Base-by-base conservation (phyloP, 1,140 invertebrate genomes). In the Drosophila rhopaloa region DNA sequence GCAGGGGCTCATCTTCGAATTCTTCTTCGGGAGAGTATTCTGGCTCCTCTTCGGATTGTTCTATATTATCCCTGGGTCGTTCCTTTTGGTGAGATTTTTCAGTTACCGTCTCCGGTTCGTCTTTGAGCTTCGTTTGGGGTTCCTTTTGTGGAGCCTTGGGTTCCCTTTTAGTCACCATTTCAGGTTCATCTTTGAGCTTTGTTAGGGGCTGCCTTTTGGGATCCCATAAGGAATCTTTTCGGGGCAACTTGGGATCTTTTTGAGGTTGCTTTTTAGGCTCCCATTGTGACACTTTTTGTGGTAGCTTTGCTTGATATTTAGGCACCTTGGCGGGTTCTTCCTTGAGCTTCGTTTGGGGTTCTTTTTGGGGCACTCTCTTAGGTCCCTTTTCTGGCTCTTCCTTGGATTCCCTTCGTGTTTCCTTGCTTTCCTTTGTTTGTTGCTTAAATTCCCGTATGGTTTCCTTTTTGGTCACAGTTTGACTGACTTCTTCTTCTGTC, bases 1-100 rank as follows among this genome's bases (percentile, higher is more conserved):
- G 90, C 29, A 79, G 55, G 1, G 81, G 71, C 8, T 91, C 86
- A 5, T 86, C 79, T 0, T 75, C 72, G 4, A 80, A 60, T 5
- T 74, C 57, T 35, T 74, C 59, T 10, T 56, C 71, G 13, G 47
- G 51, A 41, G 67, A 71, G 7, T 46, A 19, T 0, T 48, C 40
- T 0, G 10, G 27, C 16, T 76, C 73, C 7, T 76, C 62, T 9
- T 66, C 61, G 4, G 61, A 32, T n/a, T 54, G 65, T 13, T 41
- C 66, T 1, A 27, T 32, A 4, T 46, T 29, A 8, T 35, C 29
- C 16, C 27, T 65, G 6, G 19, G 65, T 0, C 46, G 37, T 11
- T 24, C 41, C 13, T 41, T 61, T 9, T 48, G 60, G 3, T 32
- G 46, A 7, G 2, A 3, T 9, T 43, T 51, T 4, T 41, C 51